phyloP scores from a whole-genome alignment of 2,113 vertebrate species.

The Brachyhypopomus occidentalis region DNA sequence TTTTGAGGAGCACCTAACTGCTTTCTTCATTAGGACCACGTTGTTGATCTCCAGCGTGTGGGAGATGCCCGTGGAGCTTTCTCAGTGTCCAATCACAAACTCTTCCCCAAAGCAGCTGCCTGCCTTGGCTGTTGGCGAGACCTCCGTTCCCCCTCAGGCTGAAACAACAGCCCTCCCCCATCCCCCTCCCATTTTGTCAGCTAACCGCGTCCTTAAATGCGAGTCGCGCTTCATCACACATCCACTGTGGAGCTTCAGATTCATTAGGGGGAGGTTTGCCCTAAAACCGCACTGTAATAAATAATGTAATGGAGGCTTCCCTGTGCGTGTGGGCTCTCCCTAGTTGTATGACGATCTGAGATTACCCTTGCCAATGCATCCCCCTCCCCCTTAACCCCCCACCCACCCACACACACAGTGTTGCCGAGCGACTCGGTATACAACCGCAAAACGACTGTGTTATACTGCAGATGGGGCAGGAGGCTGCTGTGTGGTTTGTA shows the following conservation, averaged over 20 bases:
- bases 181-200: background rate
- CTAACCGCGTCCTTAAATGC: background rate
- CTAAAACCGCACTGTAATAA: background rate
- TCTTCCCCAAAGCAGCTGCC: constrained; percentile 29
- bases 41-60: background rate
- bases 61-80: background rate
- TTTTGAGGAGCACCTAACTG: background rate
- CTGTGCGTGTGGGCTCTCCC: too few relatives aligned
- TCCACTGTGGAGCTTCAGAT: background rate
- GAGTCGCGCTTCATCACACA: background rate
- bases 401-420: background rate
- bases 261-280: constrained; percentile 10
- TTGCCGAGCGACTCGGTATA: background rate
- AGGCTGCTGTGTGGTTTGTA: background rate
- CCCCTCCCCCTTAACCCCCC: too few relatives aligned
- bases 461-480: background rate
- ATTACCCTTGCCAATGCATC: too few relatives aligned
- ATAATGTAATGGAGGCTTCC: too few relatives aligned
- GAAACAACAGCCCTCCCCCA: constrained; percentile 16
- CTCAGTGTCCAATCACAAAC: too few relatives aligned
- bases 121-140: background rate
- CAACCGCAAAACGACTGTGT: background rate
- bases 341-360: too few relatives aligned
- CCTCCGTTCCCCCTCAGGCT: background rate
- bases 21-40: background rate